These are phyloP conservation scores for Hystrix cristata DNA, from an alignment of 2,113 vertebrate genomes.

Conservation along the genomic window DNA sequence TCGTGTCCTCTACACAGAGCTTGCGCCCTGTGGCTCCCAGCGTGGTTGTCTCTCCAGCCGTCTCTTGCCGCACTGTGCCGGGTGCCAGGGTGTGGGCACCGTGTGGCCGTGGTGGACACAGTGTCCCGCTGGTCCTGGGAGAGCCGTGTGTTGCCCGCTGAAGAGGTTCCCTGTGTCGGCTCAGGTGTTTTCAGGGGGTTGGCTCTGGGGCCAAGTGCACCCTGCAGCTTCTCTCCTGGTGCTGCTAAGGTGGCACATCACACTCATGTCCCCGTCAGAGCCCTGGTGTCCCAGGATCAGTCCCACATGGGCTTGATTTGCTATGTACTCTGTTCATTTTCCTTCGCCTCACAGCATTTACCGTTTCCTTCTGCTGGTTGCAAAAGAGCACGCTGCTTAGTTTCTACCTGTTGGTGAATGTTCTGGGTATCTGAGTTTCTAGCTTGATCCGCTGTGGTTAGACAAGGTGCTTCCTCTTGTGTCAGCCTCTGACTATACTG, in stretches of 20 bases:
- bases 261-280: not conserved
- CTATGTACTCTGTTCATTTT: not conserved
- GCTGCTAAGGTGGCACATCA: not conserved
- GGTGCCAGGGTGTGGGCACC: too few relatives aligned
- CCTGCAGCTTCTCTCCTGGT: not conserved
- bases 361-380: not conserved
- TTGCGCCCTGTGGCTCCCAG: not conserved
- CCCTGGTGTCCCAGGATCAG: not conserved
- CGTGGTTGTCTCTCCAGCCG: not conserved
- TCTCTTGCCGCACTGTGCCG: too few relatives aligned
- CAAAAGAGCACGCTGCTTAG: not conserved
- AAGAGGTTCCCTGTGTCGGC: not conserved
- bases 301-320: not conserved
- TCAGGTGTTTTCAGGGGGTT: not conserved
- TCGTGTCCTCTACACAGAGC: not conserved
- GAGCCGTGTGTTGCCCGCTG: not conserved
- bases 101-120: not conserved
- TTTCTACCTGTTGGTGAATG: not conserved
- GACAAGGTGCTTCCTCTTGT: not conserved
- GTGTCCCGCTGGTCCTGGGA: too few relatives aligned
- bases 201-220: not conserved
- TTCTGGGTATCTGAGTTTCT: not conserved
- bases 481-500: not conserved
- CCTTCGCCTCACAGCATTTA: conserved; percentile 3
- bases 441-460: not conserved